These are phyloP conservation scores for Scaptomyza pallida DNA, from an alignment of 1,140 invertebrate genomes.

Conservation along the genomic window DNA sequence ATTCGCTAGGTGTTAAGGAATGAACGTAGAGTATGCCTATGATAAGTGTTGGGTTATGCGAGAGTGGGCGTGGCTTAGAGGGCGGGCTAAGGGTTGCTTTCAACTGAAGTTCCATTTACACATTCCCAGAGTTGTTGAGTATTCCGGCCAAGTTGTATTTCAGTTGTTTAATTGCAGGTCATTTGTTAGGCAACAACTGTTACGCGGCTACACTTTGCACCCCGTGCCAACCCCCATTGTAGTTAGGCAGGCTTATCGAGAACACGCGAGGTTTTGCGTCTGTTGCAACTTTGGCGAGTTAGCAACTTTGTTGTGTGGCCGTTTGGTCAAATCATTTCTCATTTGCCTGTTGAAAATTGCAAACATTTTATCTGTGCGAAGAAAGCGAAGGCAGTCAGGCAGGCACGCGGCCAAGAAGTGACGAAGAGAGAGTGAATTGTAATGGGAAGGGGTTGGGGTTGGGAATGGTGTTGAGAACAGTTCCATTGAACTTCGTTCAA, in stretches of 20 bases:
- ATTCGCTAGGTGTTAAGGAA: not conserved
- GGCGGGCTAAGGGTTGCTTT: not conserved
- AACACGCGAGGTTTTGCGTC: slow-evolving; percentile 19
- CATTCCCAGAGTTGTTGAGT: slow-evolving; percentile 11
- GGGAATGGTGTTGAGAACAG: slow-evolving; percentile 15
- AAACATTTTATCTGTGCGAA: slow-evolving; percentile 57
- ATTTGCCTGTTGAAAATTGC: slow-evolving; percentile 73
- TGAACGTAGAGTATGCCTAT: too few species aligned
- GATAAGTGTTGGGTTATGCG: too few species aligned
- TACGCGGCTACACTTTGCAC: too few species aligned
- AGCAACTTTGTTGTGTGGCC: slow-evolving; percentile 34
- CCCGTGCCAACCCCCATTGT: too few species aligned
- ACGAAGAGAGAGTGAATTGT: not conserved
- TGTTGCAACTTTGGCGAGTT: slow-evolving; percentile 34
- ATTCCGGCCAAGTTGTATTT: slow-evolving; percentile 33
- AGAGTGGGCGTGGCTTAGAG: not conserved
- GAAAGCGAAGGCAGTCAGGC: not conserved
- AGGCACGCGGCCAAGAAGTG: too few species aligned
- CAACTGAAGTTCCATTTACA: slow-evolving; percentile 30
- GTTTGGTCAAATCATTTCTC: slow-evolving; percentile 72
- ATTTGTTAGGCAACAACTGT: slow-evolving; percentile 62
- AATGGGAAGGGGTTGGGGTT: too few species aligned
- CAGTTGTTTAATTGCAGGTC: slow-evolving; percentile 68
- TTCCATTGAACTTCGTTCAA: slow-evolving; percentile 74
- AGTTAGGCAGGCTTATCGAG: slow-evolving; percentile 9